A percentile compares a stretch with the other conserved stretches of the same genome.
Conservation (phyloP, 2,113 vertebrate species). For the Ochotona curzoniae region DNA sequence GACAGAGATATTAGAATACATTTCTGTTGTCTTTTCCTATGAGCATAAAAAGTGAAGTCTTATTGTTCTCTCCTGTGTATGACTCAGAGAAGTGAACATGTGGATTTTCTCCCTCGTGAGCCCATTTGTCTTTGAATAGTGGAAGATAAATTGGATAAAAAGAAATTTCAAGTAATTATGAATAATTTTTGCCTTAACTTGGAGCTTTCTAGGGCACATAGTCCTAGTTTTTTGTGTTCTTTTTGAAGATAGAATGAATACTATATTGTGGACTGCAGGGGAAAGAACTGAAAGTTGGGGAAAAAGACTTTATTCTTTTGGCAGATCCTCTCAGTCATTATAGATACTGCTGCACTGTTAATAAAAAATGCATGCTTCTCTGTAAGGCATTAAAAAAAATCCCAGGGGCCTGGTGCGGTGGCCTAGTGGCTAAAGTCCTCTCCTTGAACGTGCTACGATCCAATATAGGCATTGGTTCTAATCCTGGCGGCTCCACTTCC, state of each 20-base stretch:
- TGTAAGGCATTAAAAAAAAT: constrained; percentile 88
- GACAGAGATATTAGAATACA: background rate
- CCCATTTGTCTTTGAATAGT: background rate
- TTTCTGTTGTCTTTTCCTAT: background rate
- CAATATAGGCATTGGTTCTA: too few species aligned
- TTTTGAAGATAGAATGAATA: background rate
- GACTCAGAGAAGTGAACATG: constrained; percentile 30
- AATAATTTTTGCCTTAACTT: constrained; percentile 46
- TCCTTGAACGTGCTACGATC: too few species aligned
- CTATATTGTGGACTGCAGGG: background rate
- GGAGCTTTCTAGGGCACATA: background rate
- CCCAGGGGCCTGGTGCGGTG: constrained; percentile 52
- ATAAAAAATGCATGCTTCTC: constrained; percentile 89
- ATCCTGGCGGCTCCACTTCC: too few species aligned
- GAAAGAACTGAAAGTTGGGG: constrained; percentile 60
- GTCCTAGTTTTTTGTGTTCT: constrained; percentile 20
- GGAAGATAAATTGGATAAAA: constrained; percentile 26
- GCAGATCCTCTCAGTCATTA: constrained; percentile 86
- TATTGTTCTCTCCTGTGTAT: background rate
- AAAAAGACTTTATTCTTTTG: constrained; percentile 82
- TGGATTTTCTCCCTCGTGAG: background rate
- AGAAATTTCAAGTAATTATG: constrained; percentile 8
- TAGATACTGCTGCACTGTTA: constrained; percentile 87
- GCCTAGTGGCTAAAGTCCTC: too few species aligned
- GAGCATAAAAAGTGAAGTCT: background rate